These are phyloP conservation scores for Bungarus multicinctus DNA, from an alignment of 2,113 vertebrate species.

Conservation along the genomic window DNA sequence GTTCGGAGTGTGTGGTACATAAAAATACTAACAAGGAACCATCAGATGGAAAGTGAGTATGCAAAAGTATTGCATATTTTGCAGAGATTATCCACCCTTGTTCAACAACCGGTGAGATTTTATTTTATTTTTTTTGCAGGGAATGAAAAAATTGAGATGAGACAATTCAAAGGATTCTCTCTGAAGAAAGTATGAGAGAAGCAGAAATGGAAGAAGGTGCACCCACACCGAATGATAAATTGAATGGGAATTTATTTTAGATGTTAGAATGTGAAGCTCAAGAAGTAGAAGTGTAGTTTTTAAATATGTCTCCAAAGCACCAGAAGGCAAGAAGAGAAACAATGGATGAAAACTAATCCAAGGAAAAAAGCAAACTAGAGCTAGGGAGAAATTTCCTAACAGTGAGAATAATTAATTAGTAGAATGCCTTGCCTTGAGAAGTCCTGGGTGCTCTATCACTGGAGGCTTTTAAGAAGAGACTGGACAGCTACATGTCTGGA, in stretches of 20 bases:
- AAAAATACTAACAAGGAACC: neutral
- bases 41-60: neutral
- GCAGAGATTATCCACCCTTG: neutral
- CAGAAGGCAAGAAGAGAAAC: neutral
- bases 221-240: neutral
- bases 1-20: too few relatives aligned
- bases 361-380: neutral
- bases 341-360: neutral
- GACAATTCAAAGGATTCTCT: neutral
- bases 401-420: neutral
- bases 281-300: neutral
- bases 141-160: neutral
- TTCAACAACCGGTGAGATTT: neutral
- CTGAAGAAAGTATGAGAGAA: neutral
- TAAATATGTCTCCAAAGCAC: neutral
- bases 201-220: neutral
- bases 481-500: too few relatives aligned
- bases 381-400: neutral
- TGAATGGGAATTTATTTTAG: neutral
- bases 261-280: neutral
- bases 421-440: too few relatives aligned
- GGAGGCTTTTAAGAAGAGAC: too few relatives aligned
- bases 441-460: too few relatives aligned
- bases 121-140: neutral
- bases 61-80: neutral